Conservation (phyloP, 2,888 invertebrate species). For the Drosophila bunnanda region DNA sequence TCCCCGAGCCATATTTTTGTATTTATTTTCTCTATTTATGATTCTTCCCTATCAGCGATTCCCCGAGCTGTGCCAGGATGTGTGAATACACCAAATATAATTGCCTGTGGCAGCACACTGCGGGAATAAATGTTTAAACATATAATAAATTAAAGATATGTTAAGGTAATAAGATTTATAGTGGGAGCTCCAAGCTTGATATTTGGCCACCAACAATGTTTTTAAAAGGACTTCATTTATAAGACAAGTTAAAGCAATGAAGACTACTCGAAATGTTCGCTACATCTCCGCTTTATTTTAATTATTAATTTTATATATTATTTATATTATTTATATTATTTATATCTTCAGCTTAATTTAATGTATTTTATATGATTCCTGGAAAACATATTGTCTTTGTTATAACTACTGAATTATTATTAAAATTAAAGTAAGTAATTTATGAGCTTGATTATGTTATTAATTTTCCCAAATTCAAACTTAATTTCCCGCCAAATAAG, state of each 20-base stretch:
- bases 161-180: not conserved
- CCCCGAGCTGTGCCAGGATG: conserved; percentile 17
- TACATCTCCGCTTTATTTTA: too few relatives aligned
- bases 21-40: conserved; percentile 25
- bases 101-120: not conserved
- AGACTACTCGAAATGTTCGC: too few relatives aligned
- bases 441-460: too few relatives aligned
- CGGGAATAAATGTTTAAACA: not conserved
- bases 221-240: not conserved
- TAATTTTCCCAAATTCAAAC: too few relatives aligned
- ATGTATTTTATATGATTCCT: too few relatives aligned
- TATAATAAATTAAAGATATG: not conserved
- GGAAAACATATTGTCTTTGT: too few relatives aligned
- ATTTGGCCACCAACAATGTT: not conserved
- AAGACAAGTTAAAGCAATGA: too few relatives aligned
- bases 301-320: too few relatives aligned
- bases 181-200: not conserved
- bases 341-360: too few relatives aligned
- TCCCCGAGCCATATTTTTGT: conserved; percentile 13
- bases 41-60: conserved; percentile 4
- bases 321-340: too few relatives aligned
- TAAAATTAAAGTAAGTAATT: too few relatives aligned
- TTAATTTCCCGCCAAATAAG: not conserved
- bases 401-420: too few relatives aligned
- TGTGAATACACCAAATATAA: conserved; percentile 12